Evolutionary conservation across 2,888 invertebrate genomes (phyloP).

Genomic region (Pristionchus japonicus): DNA sequence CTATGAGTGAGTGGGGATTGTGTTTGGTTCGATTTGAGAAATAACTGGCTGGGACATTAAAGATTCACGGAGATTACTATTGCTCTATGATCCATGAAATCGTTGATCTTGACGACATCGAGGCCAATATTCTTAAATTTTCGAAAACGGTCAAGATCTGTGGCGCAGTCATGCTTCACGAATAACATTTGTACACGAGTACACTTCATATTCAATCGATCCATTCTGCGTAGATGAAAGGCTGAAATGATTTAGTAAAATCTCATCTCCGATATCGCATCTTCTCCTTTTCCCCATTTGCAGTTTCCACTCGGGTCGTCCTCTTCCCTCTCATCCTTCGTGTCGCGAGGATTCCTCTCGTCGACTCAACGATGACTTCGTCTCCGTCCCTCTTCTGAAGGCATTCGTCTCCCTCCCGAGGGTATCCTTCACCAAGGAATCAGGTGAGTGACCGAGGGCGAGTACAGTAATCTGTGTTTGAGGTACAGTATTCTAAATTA

Average conservation of each 20-base stretch:
- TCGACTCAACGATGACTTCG: not conserved
- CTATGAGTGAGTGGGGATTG: not conserved
- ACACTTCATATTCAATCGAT: too few species aligned
- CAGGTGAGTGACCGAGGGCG: not conserved
- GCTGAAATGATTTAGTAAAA: not conserved
- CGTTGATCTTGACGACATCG: too few species aligned
- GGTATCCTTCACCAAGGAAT: conserved; percentile 13
- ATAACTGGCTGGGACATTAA: too few species aligned
- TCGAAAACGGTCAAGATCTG: too few species aligned
- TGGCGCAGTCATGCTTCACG: too few species aligned
- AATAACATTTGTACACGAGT: too few species aligned
- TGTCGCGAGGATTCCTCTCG: not conserved
- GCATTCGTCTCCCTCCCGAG: conserved; percentile 16
- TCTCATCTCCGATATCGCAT: not conserved
- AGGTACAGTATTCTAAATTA: not conserved
- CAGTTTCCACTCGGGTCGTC: conserved; percentile 28
- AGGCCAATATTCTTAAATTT: too few species aligned
- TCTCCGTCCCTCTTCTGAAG: conserved; percentile 31
- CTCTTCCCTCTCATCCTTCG: not conserved
- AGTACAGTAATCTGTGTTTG: not conserved
- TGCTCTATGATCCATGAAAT: too few species aligned
- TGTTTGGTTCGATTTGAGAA: not conserved
- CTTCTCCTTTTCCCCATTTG: not conserved
- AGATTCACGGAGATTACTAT: too few species aligned
- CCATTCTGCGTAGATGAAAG: too few species aligned